A percentile compares a stretch with the other conserved stretches of the same genome.
Conservation (phyloP, 2,113 vertebrate species). For the Struthidea cinerea region DNA sequence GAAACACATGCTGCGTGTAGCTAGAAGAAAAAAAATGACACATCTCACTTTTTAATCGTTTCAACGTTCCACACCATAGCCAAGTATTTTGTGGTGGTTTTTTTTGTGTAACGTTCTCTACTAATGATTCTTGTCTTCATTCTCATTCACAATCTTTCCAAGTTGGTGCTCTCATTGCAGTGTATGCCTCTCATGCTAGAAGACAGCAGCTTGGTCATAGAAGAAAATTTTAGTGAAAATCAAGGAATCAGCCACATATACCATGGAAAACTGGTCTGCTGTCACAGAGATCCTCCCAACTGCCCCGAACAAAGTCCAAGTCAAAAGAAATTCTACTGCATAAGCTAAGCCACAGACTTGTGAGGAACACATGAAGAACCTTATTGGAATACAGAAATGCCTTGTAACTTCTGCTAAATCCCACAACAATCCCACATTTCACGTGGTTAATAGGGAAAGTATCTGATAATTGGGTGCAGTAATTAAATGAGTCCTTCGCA, state of each 20-base stretch:
- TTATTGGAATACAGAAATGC: background rate
- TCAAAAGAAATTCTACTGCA: background rate
- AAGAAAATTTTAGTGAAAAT: background rate
- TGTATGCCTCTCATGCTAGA: background rate
- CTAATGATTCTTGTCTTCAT: background rate
- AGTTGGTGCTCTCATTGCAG: background rate
- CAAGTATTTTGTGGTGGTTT: background rate
- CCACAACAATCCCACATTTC: background rate
- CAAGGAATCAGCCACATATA: background rate
- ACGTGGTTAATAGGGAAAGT: background rate
- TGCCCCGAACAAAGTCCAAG: background rate
- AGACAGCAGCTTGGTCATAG: background rate
- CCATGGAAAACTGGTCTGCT: background rate
- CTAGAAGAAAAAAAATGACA: conserved; percentile 23
- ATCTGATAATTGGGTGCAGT: background rate
- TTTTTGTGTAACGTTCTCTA: background rate
- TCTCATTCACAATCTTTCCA: background rate
- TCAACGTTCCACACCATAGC: background rate
- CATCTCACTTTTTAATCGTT: conserved; percentile 38
- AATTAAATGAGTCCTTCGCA: background rate
- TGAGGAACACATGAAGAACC: background rate
- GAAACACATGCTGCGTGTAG: conserved; percentile 38
- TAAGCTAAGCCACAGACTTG: background rate
- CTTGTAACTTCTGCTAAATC: background rate
- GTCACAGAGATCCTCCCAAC: background rate